phyloP scores from a whole-genome alignment of 2,888 invertebrate species.

The Dorcus hopei region DNA sequence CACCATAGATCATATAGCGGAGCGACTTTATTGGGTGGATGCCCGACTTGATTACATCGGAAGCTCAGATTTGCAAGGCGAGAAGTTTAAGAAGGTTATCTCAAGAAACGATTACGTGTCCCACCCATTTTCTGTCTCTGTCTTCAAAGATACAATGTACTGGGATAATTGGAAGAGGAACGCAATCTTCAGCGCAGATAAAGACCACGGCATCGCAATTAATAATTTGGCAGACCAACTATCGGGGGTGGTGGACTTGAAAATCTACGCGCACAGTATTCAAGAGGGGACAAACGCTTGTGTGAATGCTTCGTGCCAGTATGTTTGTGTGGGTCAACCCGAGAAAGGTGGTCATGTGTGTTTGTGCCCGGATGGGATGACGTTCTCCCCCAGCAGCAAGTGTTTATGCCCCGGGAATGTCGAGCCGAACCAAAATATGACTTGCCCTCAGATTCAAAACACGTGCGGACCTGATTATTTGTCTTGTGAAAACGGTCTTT shows the following conservation, averaged over 20 bases:
- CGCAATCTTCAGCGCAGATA: conserved; percentile 75
- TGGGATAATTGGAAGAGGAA: conserved; percentile 89
- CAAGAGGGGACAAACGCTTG: conserved; percentile 76
- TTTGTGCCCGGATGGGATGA: conserved; percentile 77
- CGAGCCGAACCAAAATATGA: conserved; percentile 62
- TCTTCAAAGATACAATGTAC: conserved; percentile 80
- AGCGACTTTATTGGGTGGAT: conserved; percentile 85
- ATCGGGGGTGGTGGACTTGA: conserved; percentile 77
- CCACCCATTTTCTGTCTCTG: conserved; percentile 84
- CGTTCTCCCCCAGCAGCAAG: conserved; percentile 52
- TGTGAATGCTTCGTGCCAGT: conserved; percentile 60
- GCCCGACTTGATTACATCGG: conserved; percentile 79
- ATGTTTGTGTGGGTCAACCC: conserved; percentile 77
- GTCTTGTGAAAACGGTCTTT: conserved; percentile 57
- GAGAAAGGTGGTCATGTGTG: conserved; percentile 62
- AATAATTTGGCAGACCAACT: conserved; percentile 54
- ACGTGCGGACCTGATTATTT: conserved; percentile 59
- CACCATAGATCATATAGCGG: conserved; percentile 79
- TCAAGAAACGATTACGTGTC: conserved; percentile 59
- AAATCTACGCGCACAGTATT: conserved; percentile 72
- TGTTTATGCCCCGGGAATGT: conserved; percentile 76
- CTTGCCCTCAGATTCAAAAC: conserved; percentile 63
- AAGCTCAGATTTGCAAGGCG: conserved; percentile 70
- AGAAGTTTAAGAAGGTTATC: conserved; percentile 60
- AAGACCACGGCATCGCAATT: conserved; percentile 66